phyloP scores from a whole-genome alignment of 2,797 vertebrate genomes.

The Notoglanidium macrostoma region DNA sequence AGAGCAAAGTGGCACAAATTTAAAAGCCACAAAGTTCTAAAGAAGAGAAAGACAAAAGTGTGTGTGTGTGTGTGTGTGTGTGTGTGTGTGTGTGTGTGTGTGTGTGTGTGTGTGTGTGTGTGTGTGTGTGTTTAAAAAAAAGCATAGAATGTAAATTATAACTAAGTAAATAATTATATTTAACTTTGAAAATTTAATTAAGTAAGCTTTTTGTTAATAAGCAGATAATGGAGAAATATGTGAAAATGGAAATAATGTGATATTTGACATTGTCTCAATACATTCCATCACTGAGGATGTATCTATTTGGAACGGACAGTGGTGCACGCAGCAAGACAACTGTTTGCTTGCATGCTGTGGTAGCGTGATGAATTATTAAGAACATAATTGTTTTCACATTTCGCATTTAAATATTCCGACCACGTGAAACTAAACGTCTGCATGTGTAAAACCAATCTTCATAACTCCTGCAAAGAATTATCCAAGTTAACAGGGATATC shows the following conservation, averaged over 20 bases:
- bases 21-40: conserved; percentile 49
- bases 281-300: neutral
- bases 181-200: neutral
- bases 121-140: neutral
- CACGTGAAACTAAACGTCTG: too few relatives aligned
- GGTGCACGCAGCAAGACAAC: neutral
- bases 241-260: neutral
- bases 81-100: conserved; percentile 34
- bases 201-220: neutral
- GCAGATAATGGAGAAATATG: neutral
- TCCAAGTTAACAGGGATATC: neutral
- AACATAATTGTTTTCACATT: neutral
- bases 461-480: neutral
- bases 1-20: conserved; percentile 35
- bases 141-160: neutral
- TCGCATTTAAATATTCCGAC: neutral
- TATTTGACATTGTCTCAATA: too few relatives aligned
- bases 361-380: neutral
- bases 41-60: conserved; percentile 1
- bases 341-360: neutral
- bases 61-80: conserved; percentile 36
- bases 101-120: conserved; percentile 20
- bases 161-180: neutral
- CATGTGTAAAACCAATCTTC: neutral
- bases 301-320: neutral